These are phyloP conservation scores for Remorina albescens DNA, from an alignment of 2,797 vertebrate genomes.

Conservation along the genomic window DNA sequence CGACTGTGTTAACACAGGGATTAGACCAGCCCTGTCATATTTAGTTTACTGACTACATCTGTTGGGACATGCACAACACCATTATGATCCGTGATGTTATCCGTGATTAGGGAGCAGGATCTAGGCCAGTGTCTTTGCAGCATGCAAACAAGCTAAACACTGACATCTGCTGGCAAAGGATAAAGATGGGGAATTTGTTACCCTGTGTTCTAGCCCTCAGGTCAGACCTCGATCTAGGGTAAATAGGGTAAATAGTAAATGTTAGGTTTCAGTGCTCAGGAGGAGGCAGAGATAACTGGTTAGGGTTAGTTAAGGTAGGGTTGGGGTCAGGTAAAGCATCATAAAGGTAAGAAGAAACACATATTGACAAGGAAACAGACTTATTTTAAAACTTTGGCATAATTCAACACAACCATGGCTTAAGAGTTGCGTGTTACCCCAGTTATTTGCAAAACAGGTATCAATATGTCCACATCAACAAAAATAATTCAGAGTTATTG, in stretches of 20 bases:
- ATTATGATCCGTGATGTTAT: not conserved
- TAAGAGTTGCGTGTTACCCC: too few species aligned
- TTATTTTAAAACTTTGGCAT: not conserved
- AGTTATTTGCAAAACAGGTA: too few species aligned
- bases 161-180: constrained; percentile 67
- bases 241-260: not conserved
- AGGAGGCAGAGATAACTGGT: not conserved
- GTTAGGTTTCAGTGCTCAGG: not conserved
- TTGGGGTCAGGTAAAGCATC: not conserved
- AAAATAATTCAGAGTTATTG: too few species aligned
- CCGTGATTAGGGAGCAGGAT: not conserved
- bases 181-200: fast-evolving
- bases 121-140: not conserved
- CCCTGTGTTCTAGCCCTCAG: not conserved
- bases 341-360: not conserved
- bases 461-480: too few species aligned
- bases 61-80: not conserved
- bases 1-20: not conserved
- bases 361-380: not conserved
- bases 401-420: not conserved
- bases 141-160: constrained; percentile 44
- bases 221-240: not conserved
- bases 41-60: constrained; percentile 1
- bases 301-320: not conserved
- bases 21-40: not conserved